phyloP scores from a whole-genome alignment of 2,113 vertebrate genomes.

The Podarcis raffonei region DNA sequence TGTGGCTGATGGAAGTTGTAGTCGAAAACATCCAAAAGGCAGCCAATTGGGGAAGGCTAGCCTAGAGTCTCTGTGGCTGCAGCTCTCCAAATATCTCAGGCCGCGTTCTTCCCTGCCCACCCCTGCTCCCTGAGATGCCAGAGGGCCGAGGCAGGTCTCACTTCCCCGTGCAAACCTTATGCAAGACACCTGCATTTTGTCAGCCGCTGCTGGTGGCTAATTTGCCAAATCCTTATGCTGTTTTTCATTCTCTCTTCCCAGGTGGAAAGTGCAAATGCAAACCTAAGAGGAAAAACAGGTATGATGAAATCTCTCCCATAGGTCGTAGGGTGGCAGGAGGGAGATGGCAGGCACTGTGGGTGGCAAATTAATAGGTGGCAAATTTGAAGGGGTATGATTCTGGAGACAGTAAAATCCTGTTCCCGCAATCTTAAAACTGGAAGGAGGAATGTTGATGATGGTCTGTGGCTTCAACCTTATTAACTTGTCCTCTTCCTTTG shows the following conservation, averaged over 20 bases:
- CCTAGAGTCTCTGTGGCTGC: too few species aligned
- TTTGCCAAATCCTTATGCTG: background rate
- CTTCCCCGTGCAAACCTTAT: background rate
- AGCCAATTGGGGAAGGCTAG: background rate
- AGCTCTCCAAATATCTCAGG: background rate
- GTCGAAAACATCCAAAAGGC: background rate
- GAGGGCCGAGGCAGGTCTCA: too few species aligned
- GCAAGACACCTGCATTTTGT: background rate
- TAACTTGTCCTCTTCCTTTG: background rate
- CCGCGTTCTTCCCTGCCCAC: too few species aligned
- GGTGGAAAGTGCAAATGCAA: constrained; percentile 91
- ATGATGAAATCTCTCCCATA: background rate
- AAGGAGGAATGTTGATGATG: too few species aligned
- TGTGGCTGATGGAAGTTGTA: background rate
- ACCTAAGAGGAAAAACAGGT: constrained; percentile 85
- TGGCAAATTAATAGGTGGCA: rapidly evolving
- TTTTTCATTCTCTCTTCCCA: constrained; percentile 39
- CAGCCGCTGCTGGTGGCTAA: background rate
- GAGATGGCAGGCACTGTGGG: background rate
- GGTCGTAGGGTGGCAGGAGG: background rate
- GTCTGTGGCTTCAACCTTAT: background rate
- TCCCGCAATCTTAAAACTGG: background rate
- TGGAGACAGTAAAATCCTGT: background rate
- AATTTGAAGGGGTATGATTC: background rate
- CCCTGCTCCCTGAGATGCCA: background rate